Conservation (phyloP, 2,797 vertebrate species). For the Spinus olivaceus region DNA sequence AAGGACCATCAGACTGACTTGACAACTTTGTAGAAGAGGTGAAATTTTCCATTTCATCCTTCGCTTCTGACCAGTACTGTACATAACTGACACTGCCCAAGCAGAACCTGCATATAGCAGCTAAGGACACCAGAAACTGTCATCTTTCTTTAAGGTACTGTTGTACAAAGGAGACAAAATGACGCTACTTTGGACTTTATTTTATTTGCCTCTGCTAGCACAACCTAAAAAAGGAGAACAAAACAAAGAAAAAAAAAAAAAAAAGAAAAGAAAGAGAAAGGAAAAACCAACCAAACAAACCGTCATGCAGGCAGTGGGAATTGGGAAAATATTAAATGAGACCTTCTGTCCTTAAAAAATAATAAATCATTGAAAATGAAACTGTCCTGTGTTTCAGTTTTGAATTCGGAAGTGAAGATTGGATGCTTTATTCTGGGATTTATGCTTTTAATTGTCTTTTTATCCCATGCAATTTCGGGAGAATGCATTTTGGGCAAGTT, state of each 20-base stretch:
- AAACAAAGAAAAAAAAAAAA: neutral
- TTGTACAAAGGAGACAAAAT: conserved; percentile 73
- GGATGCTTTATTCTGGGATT: conserved; percentile 64
- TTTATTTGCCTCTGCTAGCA: conserved; percentile 77
- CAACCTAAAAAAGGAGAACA: conserved; percentile 58
- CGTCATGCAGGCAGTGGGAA: conserved; percentile 58
- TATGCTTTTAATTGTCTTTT: conserved; percentile 45
- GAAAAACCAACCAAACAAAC: neutral
- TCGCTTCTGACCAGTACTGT: conserved; percentile 76
- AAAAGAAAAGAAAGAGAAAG: neutral
- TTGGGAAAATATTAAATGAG: conserved; percentile 57
- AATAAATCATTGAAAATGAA: conserved; percentile 72
- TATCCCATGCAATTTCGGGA: conserved; percentile 43
- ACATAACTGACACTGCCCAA: conserved; percentile 80
- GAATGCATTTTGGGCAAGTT: conserved; percentile 71
- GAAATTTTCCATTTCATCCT: conserved; percentile 69
- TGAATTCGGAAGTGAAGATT: conserved; percentile 70
- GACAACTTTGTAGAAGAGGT: conserved; percentile 89
- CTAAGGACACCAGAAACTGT: conserved; percentile 77
- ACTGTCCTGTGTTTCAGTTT: conserved; percentile 68
- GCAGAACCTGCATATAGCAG: conserved; percentile 87
- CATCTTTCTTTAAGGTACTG: conserved; percentile 79
- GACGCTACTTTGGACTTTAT: conserved; percentile 72
- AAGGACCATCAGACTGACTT: conserved; percentile 97
- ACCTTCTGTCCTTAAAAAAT: conserved; percentile 61